phyloP scores from a whole-genome alignment of 1,140 invertebrate genomes.

The Melanaphis sacchari region DNA sequence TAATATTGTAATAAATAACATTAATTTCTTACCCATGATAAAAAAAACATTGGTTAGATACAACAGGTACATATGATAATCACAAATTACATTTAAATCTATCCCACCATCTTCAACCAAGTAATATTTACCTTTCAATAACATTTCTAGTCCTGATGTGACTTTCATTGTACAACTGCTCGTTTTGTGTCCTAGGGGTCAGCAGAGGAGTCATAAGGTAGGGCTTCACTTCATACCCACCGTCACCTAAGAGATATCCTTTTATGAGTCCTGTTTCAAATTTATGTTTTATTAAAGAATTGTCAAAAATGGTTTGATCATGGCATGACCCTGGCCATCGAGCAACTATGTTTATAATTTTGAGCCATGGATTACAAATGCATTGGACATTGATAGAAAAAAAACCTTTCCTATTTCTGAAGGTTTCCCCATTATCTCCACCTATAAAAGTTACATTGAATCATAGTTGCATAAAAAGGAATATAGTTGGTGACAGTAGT shows the following conservation, averaged over 20 bases:
- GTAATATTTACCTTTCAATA: neutral
- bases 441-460: neutral
- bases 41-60: neutral
- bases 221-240: conserved; percentile 50
- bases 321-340: neutral
- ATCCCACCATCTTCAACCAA: neutral
- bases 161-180: neutral
- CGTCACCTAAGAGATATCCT: conserved; percentile 60
- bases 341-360: neutral
- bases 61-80: neutral
- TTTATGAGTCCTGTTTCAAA: conserved; percentile 33
- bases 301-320: too few species aligned
- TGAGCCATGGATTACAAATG: neutral
- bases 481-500: neutral
- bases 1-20: neutral
- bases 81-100: too few species aligned
- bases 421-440: neutral
- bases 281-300: neutral
- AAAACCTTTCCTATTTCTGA: neutral
- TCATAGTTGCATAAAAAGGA: neutral
- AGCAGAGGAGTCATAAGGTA: conserved; percentile 56
- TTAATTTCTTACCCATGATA: neutral
- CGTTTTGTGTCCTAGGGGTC: conserved; percentile 58
- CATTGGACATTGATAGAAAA: neutral
- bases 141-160: too few species aligned